Base-by-base conservation (phyloP, 2,113 vertebrate genomes). In the Aptenodytes forsteri region DNA sequence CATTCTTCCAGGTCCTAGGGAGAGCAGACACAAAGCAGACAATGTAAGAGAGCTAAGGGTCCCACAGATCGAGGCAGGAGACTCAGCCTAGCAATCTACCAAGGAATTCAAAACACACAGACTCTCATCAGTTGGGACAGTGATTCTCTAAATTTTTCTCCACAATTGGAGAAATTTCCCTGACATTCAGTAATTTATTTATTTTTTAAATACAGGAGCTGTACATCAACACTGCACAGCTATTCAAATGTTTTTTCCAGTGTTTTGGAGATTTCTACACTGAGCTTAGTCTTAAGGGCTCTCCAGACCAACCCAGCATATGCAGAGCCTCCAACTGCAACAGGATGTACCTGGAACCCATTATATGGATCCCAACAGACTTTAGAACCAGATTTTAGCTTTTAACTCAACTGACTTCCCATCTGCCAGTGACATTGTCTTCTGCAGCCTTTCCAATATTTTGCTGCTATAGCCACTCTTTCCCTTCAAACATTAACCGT, bases 1-100 rank as follows among this genome's bases (percentile, higher is more conserved):
- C 98, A 40, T 99, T 99, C 98, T 98, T 99, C 99, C 99, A 99
- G 19, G 99, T 99, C 77, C 99, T 99, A 90, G 36, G 58, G 93
- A 96, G 30, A 82, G 23, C 77, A 61, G 72, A 73, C 75, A 79
- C 47, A 97, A 91, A 97, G 58, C 50, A 93, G 76, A 73, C 50
- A 83, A 83, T 0, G 3, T 83, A 79, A 92, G 80, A 94, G 80
- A 76, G 40, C 76, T 87, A 32, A 83, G 61, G 10, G n/a, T 76
- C 16, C 14, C 55, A n/a, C 2, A 5, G 67, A 55, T 23, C 1
- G 3, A 83, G 49, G 29, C 22, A 61, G 27, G 7, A 16, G 17
- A 80, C 25, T 83, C 59, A 70, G 80, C 32, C 65, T 32, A n/a
- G 62, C 25, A 69, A 47, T 22, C 49, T 54, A 29, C 34, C n/a